A percentile compares a stretch with the other conserved stretches of the same genome.
phyloP scores from a whole-genome alignment of 2,113 vertebrate genomes.

The Corydoras maculifer region DNA sequence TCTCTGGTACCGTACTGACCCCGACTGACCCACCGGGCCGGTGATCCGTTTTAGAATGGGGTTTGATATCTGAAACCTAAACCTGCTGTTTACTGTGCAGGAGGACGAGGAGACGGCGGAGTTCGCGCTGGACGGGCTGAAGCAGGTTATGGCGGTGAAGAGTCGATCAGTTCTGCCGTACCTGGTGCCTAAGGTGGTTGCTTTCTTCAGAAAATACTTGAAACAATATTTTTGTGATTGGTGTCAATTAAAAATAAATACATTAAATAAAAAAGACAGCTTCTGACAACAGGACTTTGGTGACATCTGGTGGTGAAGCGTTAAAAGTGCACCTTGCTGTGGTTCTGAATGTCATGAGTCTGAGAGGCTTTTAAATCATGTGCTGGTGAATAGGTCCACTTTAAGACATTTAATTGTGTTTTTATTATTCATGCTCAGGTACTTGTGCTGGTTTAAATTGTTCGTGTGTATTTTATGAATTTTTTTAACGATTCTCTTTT shows the following conservation, averaged over 20 bases:
- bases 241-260: not conserved
- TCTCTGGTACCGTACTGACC: too few species aligned
- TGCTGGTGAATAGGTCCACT: too few species aligned
- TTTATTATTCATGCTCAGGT: too few species aligned
- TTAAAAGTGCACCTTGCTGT: too few species aligned
- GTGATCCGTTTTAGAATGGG: too few species aligned
- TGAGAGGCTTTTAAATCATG: too few species aligned
- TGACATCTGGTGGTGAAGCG: not conserved
- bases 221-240: too few species aligned
- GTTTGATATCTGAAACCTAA: too few species aligned
- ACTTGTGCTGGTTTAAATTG: too few species aligned
- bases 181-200: constrained; percentile 86
- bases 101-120: constrained; percentile 79
- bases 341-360: too few species aligned
- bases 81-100: constrained; percentile 52
- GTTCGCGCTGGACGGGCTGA: constrained; percentile 93
- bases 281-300: not conserved
- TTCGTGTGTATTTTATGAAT: not conserved
- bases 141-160: constrained; percentile 98
- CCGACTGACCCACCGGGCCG: too few species aligned
- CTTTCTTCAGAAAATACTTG: not conserved
- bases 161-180: constrained; percentile 96
- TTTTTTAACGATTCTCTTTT: not conserved
- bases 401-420: too few species aligned
- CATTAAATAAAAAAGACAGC: not conserved